Evolutionary conservation across 2,888 invertebrate genomes (phyloP), one percentile per base, ranked within the genome.

Genomic region (Drosophila setosimentum): DNA sequence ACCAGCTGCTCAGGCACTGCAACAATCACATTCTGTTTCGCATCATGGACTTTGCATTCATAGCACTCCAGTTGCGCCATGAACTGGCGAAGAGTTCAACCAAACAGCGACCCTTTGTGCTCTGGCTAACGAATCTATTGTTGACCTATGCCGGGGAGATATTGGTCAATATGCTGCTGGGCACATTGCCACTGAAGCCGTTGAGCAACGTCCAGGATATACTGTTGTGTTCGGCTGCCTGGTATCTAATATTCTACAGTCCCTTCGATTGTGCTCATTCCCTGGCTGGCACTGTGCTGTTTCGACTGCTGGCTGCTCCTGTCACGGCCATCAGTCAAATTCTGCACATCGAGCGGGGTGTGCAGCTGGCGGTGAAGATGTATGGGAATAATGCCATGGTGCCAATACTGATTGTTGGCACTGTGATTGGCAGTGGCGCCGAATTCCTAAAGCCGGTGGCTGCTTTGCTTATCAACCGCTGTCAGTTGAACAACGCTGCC

Each of bases 161-260:
- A 6, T 48, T 89, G 21, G 82, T 77, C 16, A 83, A 83, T 37
- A 32, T 87, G 18, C 53, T 87, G 35, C 63, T 87, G 45, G 87
- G 89, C 18, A 70, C 50, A 3, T 24, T 87, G 29, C 87, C 87
- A 0, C 66, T 87, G 21, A 85, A 89, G 24, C 78, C 85, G 10
- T 71, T 87, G 6, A 77, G 82, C 57, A 80, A 83, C 37, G 33
- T 67, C 0, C 57, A 73, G 13, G 87, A 87, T 35, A 63, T 87
- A 3, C 11, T 81, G 6, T 30, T 89, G 0, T 74, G 77, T 37
- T 73, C 87, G 1, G 24, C 64, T 1, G 65, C 76, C 24, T 87
- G 87, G 87, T 87, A 87, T 59, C 49, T 83, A 30, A 69, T 87
- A 7, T 87, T 87, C 65, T 87, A 87, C 29, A 80, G 78, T 48